These are phyloP conservation scores for Stictocephala bisonia DNA, from an alignment of 2,888 invertebrate species.

Conservation along the genomic window DNA sequence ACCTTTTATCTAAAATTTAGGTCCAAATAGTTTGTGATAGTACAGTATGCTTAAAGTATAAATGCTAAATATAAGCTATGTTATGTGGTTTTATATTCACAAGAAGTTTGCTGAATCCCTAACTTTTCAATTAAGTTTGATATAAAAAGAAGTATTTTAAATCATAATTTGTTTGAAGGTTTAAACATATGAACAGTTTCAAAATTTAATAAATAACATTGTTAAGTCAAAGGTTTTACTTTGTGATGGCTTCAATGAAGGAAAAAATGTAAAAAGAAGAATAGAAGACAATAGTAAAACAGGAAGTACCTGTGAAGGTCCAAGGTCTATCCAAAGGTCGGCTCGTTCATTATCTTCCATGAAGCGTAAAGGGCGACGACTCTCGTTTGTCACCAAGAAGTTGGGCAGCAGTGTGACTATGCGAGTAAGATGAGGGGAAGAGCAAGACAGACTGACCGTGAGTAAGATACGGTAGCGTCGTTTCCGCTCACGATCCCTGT, in stretches of 20 bases:
- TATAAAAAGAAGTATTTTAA: too few species aligned
- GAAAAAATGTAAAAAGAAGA: background rate
- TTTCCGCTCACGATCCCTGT: constrained; percentile 76
- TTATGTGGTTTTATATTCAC: too few species aligned
- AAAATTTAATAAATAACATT: background rate
- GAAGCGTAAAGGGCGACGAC: constrained; percentile 72
- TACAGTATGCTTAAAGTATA: too few species aligned
- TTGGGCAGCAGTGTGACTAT: constrained; percentile 83
- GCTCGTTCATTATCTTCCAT: constrained; percentile 90
- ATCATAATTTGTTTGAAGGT: too few species aligned
- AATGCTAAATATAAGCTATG: too few species aligned
- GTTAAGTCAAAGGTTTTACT: too few species aligned
- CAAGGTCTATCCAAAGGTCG: constrained; percentile 84
- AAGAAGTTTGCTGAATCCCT: too few species aligned
- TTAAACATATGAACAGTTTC: background rate
- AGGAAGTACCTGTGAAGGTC: constrained; percentile 71
- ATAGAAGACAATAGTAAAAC: background rate
- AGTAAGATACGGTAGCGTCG: constrained; percentile 80
- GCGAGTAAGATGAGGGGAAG: constrained; percentile 80
- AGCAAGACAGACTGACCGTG: constrained; percentile 75
- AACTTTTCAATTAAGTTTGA: too few species aligned
- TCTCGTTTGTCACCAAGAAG: constrained; percentile 81
- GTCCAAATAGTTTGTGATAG: too few species aligned
- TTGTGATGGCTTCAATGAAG: background rate
- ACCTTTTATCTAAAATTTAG: too few species aligned